Evolutionary conservation across 2,888 invertebrate genomes (phyloP).

Genomic region (Diplazon laetatorius): DNA sequence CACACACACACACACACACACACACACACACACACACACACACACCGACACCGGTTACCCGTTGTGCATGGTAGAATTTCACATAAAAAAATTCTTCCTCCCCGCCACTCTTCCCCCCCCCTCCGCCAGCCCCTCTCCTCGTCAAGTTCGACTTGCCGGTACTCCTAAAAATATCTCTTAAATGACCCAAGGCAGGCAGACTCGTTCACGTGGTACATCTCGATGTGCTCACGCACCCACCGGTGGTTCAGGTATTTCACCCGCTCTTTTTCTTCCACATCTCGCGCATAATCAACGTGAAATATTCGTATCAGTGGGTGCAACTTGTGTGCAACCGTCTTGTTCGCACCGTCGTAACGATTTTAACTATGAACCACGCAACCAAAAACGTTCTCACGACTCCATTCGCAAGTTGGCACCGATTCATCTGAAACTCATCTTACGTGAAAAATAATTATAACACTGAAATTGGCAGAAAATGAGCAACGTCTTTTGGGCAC

Average conservation of each 20-base stretch:
- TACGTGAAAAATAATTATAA: conserved; percentile 59
- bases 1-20: conserved; percentile 17
- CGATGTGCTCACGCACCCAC: conserved; percentile 52
- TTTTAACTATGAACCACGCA: conserved; percentile 35
- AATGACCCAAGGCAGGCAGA: conserved; percentile 69
- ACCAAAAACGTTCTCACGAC: conserved; percentile 41
- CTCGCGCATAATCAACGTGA: conserved; percentile 43
- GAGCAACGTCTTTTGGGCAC: conserved; percentile 38
- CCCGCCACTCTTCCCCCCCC: not conserved
- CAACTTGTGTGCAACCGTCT: conserved; percentile 43
- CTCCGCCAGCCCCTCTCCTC: conserved; percentile 37
- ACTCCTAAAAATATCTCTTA: conserved; percentile 76
- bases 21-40: too few species aligned
- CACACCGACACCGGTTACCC: conserved; percentile 22
- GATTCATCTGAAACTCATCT: conserved; percentile 54
- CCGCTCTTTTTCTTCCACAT: conserved; percentile 49
- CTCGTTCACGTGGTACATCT: conserved; percentile 60
- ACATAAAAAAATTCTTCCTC: conserved; percentile 22
- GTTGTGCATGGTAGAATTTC: conserved; percentile 43
- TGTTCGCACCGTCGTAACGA: conserved; percentile 44
- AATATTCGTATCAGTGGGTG: conserved; percentile 29
- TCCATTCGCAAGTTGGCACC: conserved; percentile 58
- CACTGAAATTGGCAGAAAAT: conserved; percentile 64
- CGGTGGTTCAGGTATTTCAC: conserved; percentile 58
- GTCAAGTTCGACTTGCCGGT: conserved; percentile 74